A percentile compares a stretch with the other conserved stretches of the same genome.
Evolutionary conservation across 2,113 vertebrate species (phyloP).

Genomic region (Antennarius striatus): DNA sequence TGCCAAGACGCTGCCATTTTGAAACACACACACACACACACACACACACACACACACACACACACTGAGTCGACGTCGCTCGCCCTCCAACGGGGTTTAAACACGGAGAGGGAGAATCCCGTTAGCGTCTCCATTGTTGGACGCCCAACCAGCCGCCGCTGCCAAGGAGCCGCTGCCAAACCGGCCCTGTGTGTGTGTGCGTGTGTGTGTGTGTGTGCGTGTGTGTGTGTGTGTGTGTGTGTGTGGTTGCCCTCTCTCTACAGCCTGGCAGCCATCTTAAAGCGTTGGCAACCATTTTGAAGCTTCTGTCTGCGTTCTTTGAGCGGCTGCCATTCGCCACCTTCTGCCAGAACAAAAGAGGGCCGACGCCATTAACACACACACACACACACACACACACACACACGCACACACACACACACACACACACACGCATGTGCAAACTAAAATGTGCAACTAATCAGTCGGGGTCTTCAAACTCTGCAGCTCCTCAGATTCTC

Average conservation of each 20-base stretch:
- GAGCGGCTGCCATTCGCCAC: constrained; percentile 79
- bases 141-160: constrained; percentile 84
- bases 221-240: constrained; percentile 4
- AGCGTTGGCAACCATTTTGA: constrained; percentile 99
- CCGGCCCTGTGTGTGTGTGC: constrained; percentile 9
- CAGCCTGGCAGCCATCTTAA: constrained; percentile 97
- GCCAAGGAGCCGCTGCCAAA: constrained; percentile 90
- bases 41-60: constrained; percentile 29
- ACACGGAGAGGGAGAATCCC: constrained; percentile 77
- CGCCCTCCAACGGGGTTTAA: constrained; percentile 24
- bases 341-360: constrained; percentile 81
- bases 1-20: constrained; percentile 63
- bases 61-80: constrained; percentile 59
- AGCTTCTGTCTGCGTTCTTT: constrained; percentile 85
- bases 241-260: constrained; percentile 22
- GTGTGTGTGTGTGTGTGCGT: constrained; percentile 17
- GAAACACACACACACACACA: constrained; percentile 18
- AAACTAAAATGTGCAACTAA: neutral
- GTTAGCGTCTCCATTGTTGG: constrained; percentile 89
- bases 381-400: constrained; percentile 59
- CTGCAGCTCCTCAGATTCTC: neutral
- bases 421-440: neutral
- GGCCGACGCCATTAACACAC: constrained; percentile 40
- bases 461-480: neutral
- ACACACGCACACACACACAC: constrained; percentile 12